Evolutionary conservation across 2,888 invertebrate species (phyloP).

Genomic region (Pachycephus smyrnensis): DNA sequence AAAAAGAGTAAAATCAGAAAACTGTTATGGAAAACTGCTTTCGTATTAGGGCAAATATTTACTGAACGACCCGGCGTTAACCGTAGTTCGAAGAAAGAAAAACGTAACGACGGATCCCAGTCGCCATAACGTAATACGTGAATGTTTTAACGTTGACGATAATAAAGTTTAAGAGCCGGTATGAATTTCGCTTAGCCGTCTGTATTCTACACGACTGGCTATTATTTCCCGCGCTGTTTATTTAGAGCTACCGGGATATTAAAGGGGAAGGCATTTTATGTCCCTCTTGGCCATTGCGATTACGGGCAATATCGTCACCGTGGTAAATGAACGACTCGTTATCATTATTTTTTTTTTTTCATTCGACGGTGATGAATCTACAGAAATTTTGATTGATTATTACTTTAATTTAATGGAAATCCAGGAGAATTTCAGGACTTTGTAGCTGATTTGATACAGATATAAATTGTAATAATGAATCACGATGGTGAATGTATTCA

Average conservation of each 20-base stretch:
- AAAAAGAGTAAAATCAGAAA: not conserved
- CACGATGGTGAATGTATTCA: not conserved
- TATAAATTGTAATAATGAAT: not conserved
- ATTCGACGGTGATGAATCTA: not conserved
- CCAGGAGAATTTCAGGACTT: not conserved
- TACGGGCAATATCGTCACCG: not conserved
- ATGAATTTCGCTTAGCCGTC: not conserved
- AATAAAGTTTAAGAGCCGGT: slow-evolving; percentile 2
- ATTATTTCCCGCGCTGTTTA: not conserved
- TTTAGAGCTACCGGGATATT: not conserved
- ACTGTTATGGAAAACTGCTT: not conserved
- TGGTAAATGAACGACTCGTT: not conserved
- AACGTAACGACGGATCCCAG: not conserved
- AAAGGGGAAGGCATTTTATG: not conserved
- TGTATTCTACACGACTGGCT: not conserved
- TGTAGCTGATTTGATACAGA: not conserved
- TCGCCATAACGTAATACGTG: not conserved
- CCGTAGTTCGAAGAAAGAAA: not conserved
- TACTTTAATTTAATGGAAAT: not conserved
- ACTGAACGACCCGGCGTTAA: not conserved
- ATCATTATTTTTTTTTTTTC: not conserved
- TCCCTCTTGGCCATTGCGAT: not conserved
- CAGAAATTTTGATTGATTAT: not conserved
- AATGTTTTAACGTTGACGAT: slow-evolving; percentile 1
- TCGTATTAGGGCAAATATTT: not conserved